These are phyloP conservation scores for Allygus modestus DNA, from an alignment of 2,888 invertebrate species.

Conservation along the genomic window DNA sequence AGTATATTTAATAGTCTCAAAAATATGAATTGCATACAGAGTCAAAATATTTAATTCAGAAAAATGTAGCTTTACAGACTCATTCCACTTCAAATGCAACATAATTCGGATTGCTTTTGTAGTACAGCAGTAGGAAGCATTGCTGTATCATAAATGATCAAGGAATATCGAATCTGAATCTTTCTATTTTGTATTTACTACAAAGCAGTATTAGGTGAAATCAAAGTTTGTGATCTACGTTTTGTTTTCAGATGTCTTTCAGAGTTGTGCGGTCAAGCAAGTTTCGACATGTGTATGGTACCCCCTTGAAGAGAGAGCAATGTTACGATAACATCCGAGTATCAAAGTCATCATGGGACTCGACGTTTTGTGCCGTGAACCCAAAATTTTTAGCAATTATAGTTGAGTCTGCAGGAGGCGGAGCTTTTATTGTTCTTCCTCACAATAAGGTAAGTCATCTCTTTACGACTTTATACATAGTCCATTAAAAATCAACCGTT, in stretches of 20 bases:
- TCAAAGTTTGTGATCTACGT: neutral
- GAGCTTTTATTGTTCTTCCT: conserved; percentile 96
- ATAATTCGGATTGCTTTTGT: no score
- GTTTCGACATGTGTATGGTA: conserved; percentile 97
- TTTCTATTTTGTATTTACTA: no score
- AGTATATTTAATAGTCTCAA: no score
- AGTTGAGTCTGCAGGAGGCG: conserved; percentile 97
- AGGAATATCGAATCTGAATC: no score
- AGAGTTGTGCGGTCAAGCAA: conserved; percentile 98
- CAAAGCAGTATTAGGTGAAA: no score
- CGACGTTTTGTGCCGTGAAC: conserved; percentile 98
- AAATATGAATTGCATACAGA: no score
- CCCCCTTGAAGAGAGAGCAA: conserved; percentile 94
- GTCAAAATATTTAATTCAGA: no score
- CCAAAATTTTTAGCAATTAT: conserved; percentile 98
- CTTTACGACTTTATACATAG: no score
- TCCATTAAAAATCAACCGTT: neutral
- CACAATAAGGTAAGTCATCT: conserved; percentile 86
- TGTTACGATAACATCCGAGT: conserved; percentile 98
- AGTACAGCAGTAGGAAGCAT: no score
- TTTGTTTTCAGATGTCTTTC: conserved; percentile 86
- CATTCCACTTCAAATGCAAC: no score
- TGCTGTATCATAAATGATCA: no score
- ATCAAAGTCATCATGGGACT: conserved; percentile 98
- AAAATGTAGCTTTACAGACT: no score